phyloP scores from a whole-genome alignment of 2,888 invertebrate species.

The Exocentrus adspersus region DNA sequence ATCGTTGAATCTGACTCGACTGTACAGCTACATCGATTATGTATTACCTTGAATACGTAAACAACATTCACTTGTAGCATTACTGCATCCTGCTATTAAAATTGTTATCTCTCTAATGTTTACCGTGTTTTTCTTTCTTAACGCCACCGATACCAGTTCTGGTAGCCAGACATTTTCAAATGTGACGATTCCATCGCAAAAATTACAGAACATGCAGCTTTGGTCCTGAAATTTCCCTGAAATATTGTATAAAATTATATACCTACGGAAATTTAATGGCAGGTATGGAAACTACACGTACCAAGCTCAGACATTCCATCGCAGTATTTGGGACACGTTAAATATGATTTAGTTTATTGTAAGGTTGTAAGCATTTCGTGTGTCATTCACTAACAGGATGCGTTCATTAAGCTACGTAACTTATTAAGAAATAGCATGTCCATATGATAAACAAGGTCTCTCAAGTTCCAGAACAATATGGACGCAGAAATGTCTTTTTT shows the following conservation, averaged over 20 bases:
- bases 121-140: too few relatives aligned
- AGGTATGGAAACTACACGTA: too few relatives aligned
- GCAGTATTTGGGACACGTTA: conserved; percentile 7
- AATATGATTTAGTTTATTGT: conserved; percentile 19
- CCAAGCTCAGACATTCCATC: too few relatives aligned
- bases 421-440: conserved; percentile 30
- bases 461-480: too few relatives aligned
- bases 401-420: conserved; percentile 27
- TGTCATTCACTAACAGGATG: conserved; percentile 29
- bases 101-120: background rate
- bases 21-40: background rate
- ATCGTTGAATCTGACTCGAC: background rate
- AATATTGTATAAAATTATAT: too few relatives aligned
- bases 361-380: conserved; percentile 22
- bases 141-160: too few relatives aligned
- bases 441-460: conserved; percentile 23
- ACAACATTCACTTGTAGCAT: conserved; percentile 16
- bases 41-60: conserved; percentile 9
- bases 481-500: too few relatives aligned
- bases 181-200: too few relatives aligned
- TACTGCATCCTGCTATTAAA: conserved; percentile 16
- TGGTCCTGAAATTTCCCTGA: too few relatives aligned
- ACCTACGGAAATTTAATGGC: too few relatives aligned
- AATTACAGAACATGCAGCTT: too few relatives aligned
- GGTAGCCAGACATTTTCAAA: too few relatives aligned